Evolutionary conservation across 2,797 vertebrate species (phyloP), one percentile per base, ranked within the genome.

Genomic region (Mormyrops boulengeri): DNA sequence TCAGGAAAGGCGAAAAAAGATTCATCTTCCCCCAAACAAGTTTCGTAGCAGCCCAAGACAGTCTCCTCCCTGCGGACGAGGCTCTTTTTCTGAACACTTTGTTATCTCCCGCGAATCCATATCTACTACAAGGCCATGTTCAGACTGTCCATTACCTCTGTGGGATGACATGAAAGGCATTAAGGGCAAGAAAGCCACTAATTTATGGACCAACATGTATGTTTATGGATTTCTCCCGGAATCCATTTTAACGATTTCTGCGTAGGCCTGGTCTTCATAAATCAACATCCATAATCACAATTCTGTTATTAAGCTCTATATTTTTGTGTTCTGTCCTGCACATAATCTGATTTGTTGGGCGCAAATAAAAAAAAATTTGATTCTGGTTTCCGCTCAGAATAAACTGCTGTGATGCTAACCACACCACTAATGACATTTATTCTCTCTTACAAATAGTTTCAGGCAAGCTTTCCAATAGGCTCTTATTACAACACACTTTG

Each of bases 181-280:
- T 95, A 93, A 92, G 93, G 93, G 94, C 94, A 93, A 93, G 91
- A 94, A 91, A 91, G 87, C 89, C 89, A 91, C 87, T 92, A 90
- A 90, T 95, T 94, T 93, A 94, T 93, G 91, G 92, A 91, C 89
- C 92, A 93, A 94, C 91, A 89, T 91, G 92, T 93, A 91, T 91
- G 92, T 26, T 49, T 92, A 95, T 94, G 89, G 94, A 95, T 95
- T 96, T 95, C 92, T 93, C 57, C 93, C 94, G 91, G 88, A 92
- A 93, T 94, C 92, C 90, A 91, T 94, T 91, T 89, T 19, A 38
- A 89, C 88, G 89, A 90, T 86, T 92, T 90, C 92, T 84, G 34
- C 90, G 89, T 60, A 90, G 89, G 90, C 88, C 87, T 92, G 92
- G 90, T 90, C 26, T 87, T 90, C 89, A 91, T 94, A 92, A 95